Evolutionary conservation across 2,113 vertebrate genomes (phyloP).

Genomic region (Brienomyrus brachyistius): DNA sequence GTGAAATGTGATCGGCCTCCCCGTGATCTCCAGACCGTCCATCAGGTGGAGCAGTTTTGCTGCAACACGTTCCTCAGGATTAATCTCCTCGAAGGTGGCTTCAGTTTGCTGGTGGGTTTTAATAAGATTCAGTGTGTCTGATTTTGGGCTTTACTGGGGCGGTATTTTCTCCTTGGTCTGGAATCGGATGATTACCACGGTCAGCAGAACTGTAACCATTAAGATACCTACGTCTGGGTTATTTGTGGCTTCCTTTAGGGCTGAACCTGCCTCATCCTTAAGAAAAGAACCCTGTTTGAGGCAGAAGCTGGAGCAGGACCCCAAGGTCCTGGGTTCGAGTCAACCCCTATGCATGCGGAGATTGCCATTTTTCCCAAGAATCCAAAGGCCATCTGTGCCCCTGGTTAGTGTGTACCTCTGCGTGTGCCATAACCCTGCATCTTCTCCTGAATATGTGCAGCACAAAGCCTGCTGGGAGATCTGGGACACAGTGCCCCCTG

Average conservation of each 20-base stretch:
- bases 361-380: not conserved
- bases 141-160: not conserved
- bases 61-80: not conserved
- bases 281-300: not conserved
- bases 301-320: not conserved
- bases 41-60: slow-evolving; percentile 10
- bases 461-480: not conserved
- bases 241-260: not conserved
- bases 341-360: not conserved
- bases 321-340: not conserved
- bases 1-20: not conserved
- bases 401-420: not conserved
- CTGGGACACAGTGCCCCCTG: not conserved
- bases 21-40: not conserved
- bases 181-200: not conserved
- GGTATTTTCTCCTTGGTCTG: not conserved
- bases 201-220: not conserved
- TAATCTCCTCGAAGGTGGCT: not conserved
- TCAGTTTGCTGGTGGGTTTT: not conserved
- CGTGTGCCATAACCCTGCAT: not conserved
- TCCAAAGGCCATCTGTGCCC: not conserved
- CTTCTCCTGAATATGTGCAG: not conserved
- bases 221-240: not conserved
- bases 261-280: not conserved
- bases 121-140: not conserved